Base-by-base conservation (phyloP, 2,113 vertebrate genomes). In the Cochlearius cochlearius region DNA sequence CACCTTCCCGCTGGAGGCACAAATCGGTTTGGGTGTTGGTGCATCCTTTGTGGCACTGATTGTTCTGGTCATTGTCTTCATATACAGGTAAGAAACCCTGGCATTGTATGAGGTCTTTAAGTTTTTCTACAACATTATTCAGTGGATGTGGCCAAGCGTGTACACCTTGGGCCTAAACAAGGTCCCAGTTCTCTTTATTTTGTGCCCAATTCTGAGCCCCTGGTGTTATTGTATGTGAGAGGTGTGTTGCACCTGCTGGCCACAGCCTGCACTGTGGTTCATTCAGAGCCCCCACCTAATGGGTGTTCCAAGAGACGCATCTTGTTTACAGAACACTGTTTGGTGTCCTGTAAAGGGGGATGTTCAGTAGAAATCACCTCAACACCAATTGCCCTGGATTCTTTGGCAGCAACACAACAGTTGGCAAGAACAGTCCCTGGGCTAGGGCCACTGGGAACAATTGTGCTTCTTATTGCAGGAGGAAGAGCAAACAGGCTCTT, bases 401-500 rank as follows among this genome's bases (percentile, higher is more conserved):
- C 69, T 75, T 93, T 60, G 76, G 83, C 76, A 94, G 72, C 83
- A 84, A 13, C 23, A 49, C 18, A 84, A 43, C 83, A 18, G 72
- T 22, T 87, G 60, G 47, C 83, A 89, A 91, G 52, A 29, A 77
- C 26, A 67, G 4, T 77, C 18, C 23, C 56, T 81, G 56, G 22
- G n/a, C n/a, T 73, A n/a, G 38, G 27, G 43, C 58, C 29, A 19
- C 67, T 47, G 49, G n/a, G 39, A 94, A 50, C 67, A 79, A 50
- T 85, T 97, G 41, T 91, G 45, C 49, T 96, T 83, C 56, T 88
- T 81, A 64, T 95, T 93, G 82, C 93, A 99, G 99, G 98, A 99
- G 99, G 91, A 99, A 99, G 98, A 99, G 99, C 96, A 99, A 99
- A 82, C 99, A 99, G 98, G 99, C 99, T 77, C 96, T 99, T 81